A percentile compares a stretch with the other conserved stretches of the same genome.
Evolutionary conservation across 35 echinoderm and acorn worm species (phyloP).

Genomic region (Heliocidaris erythrogramma): DNA sequence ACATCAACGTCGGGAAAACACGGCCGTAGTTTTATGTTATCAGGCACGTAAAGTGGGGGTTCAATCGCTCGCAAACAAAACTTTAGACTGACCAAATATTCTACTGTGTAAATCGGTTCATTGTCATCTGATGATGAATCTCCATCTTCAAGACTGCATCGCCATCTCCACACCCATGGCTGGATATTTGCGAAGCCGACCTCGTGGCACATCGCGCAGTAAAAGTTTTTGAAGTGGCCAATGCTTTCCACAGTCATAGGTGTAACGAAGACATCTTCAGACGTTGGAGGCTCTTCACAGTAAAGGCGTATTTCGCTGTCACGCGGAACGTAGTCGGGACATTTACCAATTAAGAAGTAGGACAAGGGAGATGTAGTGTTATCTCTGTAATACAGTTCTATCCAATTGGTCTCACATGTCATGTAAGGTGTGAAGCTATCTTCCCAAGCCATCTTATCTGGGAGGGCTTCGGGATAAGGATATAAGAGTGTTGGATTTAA

Average conservation of each 20-base stretch:
- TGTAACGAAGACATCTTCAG: not conserved
- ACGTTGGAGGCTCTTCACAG: not conserved
- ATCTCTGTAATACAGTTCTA: not conserved
- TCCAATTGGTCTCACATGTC: too few species aligned
- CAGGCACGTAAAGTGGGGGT: not conserved
- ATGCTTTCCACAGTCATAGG: slow-evolving; percentile 16
- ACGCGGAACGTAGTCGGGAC: not conserved
- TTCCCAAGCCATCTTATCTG: not conserved
- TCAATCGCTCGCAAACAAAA: not conserved
- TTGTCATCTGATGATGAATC: not conserved
- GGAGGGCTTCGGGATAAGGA: not conserved
- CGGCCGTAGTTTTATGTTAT: not conserved
- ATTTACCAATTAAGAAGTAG: not conserved
- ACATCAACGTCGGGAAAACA: not conserved
- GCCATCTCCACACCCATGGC: not conserved
- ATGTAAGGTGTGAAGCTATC: not conserved
- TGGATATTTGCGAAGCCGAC: not conserved
- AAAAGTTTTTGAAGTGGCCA: slow-evolving; percentile 54
- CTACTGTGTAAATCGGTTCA: not conserved
- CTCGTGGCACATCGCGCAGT: slow-evolving; percentile 57
- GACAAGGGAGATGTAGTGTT: not conserved
- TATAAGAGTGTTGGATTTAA: not conserved
- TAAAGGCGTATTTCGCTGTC: not conserved
- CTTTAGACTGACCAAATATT: not conserved
- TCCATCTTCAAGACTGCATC: not conserved